These are phyloP conservation scores for Echeneis naucrates DNA, from an alignment of 2,797 vertebrate species.

Conservation along the genomic window DNA sequence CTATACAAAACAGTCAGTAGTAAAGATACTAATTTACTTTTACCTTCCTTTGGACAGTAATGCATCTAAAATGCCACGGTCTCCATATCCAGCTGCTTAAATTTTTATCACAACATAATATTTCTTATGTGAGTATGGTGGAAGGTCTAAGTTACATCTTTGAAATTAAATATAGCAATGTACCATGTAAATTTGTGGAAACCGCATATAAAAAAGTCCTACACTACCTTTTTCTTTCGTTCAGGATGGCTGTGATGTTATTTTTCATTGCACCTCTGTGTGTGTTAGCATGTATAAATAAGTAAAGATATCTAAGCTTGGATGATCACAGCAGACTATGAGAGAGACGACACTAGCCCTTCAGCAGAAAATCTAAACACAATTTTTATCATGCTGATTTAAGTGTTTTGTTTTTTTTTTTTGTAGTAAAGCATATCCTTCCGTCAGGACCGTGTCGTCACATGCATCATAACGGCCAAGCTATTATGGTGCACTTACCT, in stretches of 20 bases:
- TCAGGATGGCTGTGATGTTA: neutral
- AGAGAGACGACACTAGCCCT: slow-evolving; percentile 19
- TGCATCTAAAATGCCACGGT: too few species aligned
- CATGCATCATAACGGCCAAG: slow-evolving; percentile 21
- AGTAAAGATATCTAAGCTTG: slow-evolving; percentile 44
- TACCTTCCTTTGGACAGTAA: too few species aligned
- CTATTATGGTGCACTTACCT: slow-evolving; percentile 36
- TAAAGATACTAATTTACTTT: too few species aligned
- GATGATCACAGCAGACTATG: slow-evolving; percentile 37
- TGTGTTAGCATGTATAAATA: slow-evolving; percentile 26
- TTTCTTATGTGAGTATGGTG: too few species aligned
- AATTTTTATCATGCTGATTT: slow-evolving; percentile 29
- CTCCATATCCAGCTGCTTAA: too few species aligned
- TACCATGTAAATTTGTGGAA: too few species aligned
- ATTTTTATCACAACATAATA: too few species aligned
- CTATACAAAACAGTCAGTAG: too few species aligned
- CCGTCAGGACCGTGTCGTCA: slow-evolving; percentile 20
- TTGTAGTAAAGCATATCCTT: slow-evolving; percentile 8
- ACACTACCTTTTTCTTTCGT: too few species aligned
- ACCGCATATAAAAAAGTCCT: too few species aligned
- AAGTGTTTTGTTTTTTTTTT: slow-evolving; percentile 28
- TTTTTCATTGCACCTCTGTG: neutral
- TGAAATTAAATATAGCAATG: too few species aligned
- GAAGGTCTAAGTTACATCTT: too few species aligned
- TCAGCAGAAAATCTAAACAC: slow-evolving; percentile 43